Evolutionary conservation across 2,797 vertebrate genomes (phyloP).

Genomic region (Darevskia mixta): DNA sequence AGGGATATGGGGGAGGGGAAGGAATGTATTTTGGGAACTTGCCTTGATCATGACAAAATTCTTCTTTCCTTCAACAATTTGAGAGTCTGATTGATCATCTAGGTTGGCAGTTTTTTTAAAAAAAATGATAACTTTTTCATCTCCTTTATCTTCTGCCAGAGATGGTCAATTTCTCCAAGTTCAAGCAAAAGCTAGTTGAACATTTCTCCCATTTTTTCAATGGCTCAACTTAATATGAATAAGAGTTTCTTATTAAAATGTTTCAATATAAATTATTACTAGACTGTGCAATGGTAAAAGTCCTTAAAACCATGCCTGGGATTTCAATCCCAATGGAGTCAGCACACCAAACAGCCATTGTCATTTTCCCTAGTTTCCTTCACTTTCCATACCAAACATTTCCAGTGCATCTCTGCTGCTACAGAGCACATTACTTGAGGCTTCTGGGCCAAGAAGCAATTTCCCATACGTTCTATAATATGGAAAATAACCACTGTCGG

Average conservation of each 20-base stretch:
- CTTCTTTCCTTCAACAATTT: neutral
- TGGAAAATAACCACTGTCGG: constrained; percentile 6
- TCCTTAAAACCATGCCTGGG: constrained; percentile 25
- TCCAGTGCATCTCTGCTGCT: rapidly evolving
- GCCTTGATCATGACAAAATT: neutral
- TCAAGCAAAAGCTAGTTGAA: neutral
- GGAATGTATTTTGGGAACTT: neutral
- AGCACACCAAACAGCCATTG: constrained; percentile 36
- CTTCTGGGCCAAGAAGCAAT: constrained; percentile 13
- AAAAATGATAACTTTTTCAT: constrained; percentile 21
- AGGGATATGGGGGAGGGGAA: no score
- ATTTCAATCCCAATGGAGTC: neutral
- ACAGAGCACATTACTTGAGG: rapidly evolving
- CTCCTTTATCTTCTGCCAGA: constrained; percentile 11
- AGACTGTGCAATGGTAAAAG: neutral
- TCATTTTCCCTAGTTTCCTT: neutral
- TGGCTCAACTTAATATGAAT: neutral
- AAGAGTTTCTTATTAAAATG: constrained; percentile 1
- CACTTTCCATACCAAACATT: neutral
- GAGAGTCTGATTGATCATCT: constrained; percentile 20
- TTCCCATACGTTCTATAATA: constrained; percentile 65
- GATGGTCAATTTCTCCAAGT: constrained; percentile 33
- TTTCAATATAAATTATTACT: constrained; percentile 24
- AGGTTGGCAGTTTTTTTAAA: neutral
- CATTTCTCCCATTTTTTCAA: constrained; percentile 29